Conservation (phyloP, 2,797 vertebrate species). For the Phoxinus dragarum region DNA sequence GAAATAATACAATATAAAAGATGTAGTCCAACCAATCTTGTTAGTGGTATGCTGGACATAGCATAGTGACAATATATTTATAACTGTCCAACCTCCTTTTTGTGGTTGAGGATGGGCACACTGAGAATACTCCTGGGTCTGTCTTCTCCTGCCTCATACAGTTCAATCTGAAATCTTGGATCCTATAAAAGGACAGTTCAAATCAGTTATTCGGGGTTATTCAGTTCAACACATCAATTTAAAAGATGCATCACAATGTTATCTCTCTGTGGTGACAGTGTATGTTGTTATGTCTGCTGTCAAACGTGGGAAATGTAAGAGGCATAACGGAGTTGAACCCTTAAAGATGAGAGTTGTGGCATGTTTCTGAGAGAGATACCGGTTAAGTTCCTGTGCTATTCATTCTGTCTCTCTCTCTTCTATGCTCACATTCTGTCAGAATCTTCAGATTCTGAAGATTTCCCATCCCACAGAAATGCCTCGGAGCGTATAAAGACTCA, state of each 20-base stretch:
- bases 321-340: too few relatives aligned
- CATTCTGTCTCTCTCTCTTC: neutral
- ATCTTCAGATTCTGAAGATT: neutral
- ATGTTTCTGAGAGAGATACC: neutral
- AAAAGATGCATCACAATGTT: neutral
- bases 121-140: constrained; percentile 63
- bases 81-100: constrained; percentile 81
- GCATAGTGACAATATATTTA: neutral
- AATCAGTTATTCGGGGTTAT: neutral
- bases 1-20: neutral
- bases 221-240: neutral
- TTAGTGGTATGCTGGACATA: neutral
- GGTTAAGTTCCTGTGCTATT: neutral
- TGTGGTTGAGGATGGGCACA: constrained; percentile 80
- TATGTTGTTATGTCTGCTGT: neutral
- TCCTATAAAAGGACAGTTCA: constrained; percentile 26
- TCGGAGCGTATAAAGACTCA: neutral
- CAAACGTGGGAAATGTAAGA: neutral
- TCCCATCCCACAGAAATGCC: neutral
- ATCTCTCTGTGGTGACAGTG: neutral
- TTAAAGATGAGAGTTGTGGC: neutral
- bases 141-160: constrained; percentile 28
- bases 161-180: constrained; percentile 54
- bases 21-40: too few relatives aligned
- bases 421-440: neutral